Evolutionary conservation across 2,888 invertebrate species (phyloP).

Genomic region (Carterocephalus palaemon): DNA sequence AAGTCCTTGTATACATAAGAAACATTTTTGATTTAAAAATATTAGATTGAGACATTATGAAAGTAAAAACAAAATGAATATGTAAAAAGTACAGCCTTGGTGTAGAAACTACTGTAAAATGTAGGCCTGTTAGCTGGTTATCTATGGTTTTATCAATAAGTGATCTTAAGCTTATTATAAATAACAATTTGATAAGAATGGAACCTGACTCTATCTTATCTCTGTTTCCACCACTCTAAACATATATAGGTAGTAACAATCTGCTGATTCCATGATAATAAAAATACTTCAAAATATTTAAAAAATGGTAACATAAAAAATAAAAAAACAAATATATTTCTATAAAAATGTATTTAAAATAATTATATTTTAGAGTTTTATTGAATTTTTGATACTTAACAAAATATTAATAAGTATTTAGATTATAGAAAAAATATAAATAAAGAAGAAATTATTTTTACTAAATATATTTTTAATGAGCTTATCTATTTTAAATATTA

Average conservation of each 20-base stretch:
- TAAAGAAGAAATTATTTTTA: no score
- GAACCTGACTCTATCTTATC: conserved; percentile 67
- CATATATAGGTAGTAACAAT: conserved; percentile 33
- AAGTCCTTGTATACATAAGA: conserved; percentile 55
- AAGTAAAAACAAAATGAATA: conserved; percentile 32
- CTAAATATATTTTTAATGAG: no score
- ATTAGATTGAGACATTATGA: conserved; percentile 59
- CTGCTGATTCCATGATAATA: conserved; percentile 18
- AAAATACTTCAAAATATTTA: background rate
- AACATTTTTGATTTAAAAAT: conserved; percentile 59
- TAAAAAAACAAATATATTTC: no score
- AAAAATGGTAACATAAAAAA: no score
- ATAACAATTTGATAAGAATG: conserved; percentile 67
- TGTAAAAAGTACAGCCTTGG: conserved; percentile 48
- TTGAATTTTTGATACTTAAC: no score
- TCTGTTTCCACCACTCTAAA: conserved; percentile 50
- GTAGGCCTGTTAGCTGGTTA: conserved; percentile 53
- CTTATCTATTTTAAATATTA: no score
- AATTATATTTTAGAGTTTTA: no score
- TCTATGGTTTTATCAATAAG: conserved; percentile 65
- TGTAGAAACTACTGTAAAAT: conserved; percentile 51
- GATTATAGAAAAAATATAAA: no score
- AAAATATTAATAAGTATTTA: no score
- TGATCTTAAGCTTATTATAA: conserved; percentile 71
- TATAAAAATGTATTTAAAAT: no score